Base-by-base conservation (phyloP, 1,140 invertebrate species). In the Dinoponera quadriceps region DNA sequence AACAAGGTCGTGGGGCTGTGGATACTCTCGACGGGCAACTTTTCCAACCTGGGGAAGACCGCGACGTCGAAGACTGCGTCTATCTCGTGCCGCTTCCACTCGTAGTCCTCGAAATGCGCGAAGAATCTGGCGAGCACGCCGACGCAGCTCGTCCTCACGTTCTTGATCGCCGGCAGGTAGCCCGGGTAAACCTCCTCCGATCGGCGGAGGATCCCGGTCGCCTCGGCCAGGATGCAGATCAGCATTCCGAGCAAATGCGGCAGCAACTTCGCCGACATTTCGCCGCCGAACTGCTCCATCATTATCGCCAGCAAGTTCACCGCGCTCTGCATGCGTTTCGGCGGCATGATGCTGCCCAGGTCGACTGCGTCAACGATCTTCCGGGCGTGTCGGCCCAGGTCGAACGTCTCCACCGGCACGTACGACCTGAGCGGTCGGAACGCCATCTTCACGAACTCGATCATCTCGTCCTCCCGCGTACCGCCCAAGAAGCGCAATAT, bases 401-500 rank as follows among this genome's bases (percentile, higher is more conserved):
- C 90, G 0, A 92, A 80, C 1, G 90, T 87, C 20, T 94, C 91
- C 65, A 95, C 93, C n/a, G 93, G 87, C n/a, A 97, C 91, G 87
- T 96, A 96, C 33, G 95, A 92, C 51, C 95, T 94, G 78, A 97
- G 97, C 16, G 96, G 95, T 68, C 96, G 96, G 91, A 99, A 98
- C 0, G 98, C 96, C 95, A 99, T 97, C 89, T 97, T 94, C 0
- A 98, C 94, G 87, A 99, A 99, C 27, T 95, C 93, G 71, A 96
- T 94, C 77, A 99, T 95, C 94, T 99, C 98, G 29, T 95, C 92
- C 86, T 97, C 96, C 54, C 95, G 95, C 88, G 97, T 97, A 11
- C 98, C 98, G 44, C 97, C 96, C 22, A 99, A 93, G 91, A 98
- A 99, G 72, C 97, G 95, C 66, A 99, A 94, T 18, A 99, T 96